Conservation (phyloP, 2,113 vertebrate genomes). For the Brienomyrus longianalis region DNA sequence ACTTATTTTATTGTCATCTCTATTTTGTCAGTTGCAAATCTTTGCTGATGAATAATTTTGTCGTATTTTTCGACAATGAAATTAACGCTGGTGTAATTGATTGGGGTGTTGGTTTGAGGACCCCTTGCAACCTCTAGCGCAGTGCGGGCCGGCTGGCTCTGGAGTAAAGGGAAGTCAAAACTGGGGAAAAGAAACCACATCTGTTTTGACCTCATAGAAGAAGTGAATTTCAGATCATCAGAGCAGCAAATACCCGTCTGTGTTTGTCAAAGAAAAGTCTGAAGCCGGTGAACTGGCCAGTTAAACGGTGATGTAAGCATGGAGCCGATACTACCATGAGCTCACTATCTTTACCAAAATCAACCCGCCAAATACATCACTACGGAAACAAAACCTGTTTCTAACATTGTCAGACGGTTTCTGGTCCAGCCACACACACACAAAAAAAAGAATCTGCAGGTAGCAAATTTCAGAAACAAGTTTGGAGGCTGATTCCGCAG, state of each 20-base stretch:
- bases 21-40: neutral
- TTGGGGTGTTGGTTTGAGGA: neutral
- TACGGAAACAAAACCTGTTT: too few species aligned
- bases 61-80: neutral
- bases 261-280: neutral
- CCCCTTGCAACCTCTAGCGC: neutral
- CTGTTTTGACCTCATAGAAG: neutral
- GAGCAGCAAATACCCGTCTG: neutral
- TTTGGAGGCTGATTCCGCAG: neutral
- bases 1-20: neutral
- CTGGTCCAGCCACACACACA: neutral
- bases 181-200: neutral
- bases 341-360: neutral
- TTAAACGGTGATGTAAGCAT: neutral
- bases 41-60: neutral
- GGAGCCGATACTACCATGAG: neutral
- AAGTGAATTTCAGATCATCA: neutral
- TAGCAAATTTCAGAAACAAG: neutral
- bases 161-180: neutral
- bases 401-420: neutral
- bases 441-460: neutral
- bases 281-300: neutral
- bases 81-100: neutral
- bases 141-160: neutral
- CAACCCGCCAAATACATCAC: neutral